Conservation (phyloP, 2,888 invertebrate species). For the Catocala sponsa region DNA sequence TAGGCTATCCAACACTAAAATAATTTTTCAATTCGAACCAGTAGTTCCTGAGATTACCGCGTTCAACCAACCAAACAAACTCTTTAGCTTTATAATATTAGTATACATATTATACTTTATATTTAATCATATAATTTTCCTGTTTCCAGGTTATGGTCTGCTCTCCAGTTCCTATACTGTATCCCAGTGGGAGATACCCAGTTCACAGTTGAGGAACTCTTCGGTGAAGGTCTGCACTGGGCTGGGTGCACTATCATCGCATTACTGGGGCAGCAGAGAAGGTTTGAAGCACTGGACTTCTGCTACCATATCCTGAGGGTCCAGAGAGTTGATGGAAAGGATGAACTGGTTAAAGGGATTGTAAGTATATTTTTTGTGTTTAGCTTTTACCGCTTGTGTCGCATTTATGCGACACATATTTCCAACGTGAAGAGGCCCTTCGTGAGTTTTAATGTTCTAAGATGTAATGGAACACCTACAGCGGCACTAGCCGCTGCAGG, state of each 20-base stretch:
- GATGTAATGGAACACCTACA: no score
- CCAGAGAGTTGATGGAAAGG: constrained; percentile 98
- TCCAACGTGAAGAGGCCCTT: no score
- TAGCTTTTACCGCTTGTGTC: no score
- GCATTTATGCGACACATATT: no score
- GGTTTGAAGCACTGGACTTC: constrained; percentile 99
- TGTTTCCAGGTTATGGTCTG: constrained; percentile 94
- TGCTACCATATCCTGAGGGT: constrained; percentile 99
- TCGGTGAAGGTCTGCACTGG: constrained; percentile 99
- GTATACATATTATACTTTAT: background rate
- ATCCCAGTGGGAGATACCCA: constrained; percentile 98
- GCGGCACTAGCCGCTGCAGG: no score
- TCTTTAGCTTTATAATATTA: no score
- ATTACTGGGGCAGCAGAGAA: constrained; percentile 96
- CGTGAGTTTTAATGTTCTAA: no score
- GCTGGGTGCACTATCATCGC: constrained; percentile 99
- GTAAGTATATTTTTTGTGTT: constrained; percentile 88
- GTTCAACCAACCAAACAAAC: no score
- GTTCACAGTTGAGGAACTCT: constrained; percentile 98
- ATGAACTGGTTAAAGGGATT: constrained; percentile 97
- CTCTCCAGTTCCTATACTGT: constrained; percentile 99
- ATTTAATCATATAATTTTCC: background rate
- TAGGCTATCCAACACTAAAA: no score
- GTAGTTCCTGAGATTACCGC: no score
- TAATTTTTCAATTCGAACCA: no score